phyloP scores from a whole-genome alignment of 1,140 invertebrate genomes.

The Drosophila mayri region DNA sequence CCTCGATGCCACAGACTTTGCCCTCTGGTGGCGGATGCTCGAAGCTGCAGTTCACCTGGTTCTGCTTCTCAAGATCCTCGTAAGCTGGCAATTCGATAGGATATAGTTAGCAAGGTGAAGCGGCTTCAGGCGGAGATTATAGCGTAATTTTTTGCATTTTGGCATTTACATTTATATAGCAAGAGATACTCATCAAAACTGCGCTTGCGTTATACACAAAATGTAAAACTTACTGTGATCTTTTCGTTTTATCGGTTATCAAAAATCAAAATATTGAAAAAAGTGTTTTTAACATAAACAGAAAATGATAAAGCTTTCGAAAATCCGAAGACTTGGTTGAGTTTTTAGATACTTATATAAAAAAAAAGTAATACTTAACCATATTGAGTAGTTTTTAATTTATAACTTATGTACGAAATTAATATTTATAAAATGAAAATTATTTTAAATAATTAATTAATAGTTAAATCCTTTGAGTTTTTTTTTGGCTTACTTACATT shows the following conservation, averaged over 20 bases:
- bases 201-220: slow-evolving; percentile 5
- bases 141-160: neutral
- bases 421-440: neutral
- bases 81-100: slow-evolving; percentile 54
- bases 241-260: slow-evolving; percentile 36
- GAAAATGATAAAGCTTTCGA: slow-evolving; percentile 2
- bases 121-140: neutral
- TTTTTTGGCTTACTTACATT: slow-evolving; percentile 63
- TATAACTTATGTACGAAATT: neutral
- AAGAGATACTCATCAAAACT: neutral
- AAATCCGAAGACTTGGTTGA: neutral
- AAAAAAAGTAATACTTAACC: neutral
- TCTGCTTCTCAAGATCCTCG: slow-evolving; percentile 74
- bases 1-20: slow-evolving; percentile 77
- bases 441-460: neutral
- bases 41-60: slow-evolving; percentile 81
- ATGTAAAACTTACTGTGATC: slow-evolving; percentile 67
- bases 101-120: neutral
- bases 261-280: slow-evolving; percentile 54
- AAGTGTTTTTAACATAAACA: slow-evolving; percentile 9
- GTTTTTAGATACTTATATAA: neutral
- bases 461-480: neutral
- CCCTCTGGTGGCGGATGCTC: slow-evolving; percentile 61
- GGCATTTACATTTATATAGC: slow-evolving; percentile 1
- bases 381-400: neutral